Evolutionary conservation across 1,140 invertebrate species (phyloP).

Genomic region (Microplitis demolitor): DNA sequence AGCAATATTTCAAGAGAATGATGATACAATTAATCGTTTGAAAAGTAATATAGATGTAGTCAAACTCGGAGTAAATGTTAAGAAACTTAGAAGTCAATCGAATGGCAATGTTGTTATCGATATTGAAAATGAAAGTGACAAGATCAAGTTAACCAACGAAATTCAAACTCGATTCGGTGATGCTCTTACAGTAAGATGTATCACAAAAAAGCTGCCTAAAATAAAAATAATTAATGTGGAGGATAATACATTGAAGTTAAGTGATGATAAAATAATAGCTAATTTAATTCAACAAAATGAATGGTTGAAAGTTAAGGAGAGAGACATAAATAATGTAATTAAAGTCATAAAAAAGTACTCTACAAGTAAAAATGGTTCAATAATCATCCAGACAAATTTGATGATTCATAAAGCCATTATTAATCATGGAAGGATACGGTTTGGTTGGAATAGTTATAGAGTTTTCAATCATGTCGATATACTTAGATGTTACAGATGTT

Average conservation of each 20-base stretch:
- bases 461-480: slow-evolving; percentile 21
- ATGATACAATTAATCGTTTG: neutral
- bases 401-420: slow-evolving; percentile 5
- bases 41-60: neutral
- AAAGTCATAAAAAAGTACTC: slow-evolving; percentile 7
- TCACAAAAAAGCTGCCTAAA: neutral
- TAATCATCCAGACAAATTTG: slow-evolving; percentile 14
- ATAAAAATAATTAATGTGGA: neutral
- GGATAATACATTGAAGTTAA: neutral
- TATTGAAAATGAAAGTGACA: neutral
- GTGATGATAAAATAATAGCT: neutral
- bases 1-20: too few species aligned
- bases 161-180: neutral
- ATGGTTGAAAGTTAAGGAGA: neutral
- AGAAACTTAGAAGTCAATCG: neutral
- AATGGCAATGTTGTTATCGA: neutral
- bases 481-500: slow-evolving; percentile 28
- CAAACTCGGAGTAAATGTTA: neutral
- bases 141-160: neutral
- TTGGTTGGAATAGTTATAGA: slow-evolving; percentile 28
- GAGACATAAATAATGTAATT: neutral
- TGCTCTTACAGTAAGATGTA: neutral
- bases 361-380: neutral
- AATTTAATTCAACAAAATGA: neutral
- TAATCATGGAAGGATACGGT: slow-evolving; percentile 5